phyloP scores from a whole-genome alignment of 2,113 vertebrate species.

The Brachypteracias leptosomus region DNA sequence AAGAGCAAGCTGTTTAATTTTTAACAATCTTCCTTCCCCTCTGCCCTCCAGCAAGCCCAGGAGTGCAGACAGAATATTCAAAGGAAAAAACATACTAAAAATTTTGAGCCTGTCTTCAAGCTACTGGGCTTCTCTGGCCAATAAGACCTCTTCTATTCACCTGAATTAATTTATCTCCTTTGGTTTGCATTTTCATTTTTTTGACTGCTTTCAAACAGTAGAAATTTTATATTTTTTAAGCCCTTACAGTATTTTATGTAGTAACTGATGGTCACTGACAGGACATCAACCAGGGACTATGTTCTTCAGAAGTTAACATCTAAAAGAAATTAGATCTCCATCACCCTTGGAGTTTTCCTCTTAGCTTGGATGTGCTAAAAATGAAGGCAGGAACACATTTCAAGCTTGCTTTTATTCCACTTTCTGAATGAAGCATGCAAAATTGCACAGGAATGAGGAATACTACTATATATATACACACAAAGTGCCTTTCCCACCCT shows the following conservation, averaged over 20 bases:
- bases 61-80: background rate
- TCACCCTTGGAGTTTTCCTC: background rate
- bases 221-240: background rate
- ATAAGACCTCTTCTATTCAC: background rate
- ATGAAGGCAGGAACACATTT: background rate
- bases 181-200: background rate
- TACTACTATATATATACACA: background rate
- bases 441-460: background rate
- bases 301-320: background rate
- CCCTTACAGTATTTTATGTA: background rate
- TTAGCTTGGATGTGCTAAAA: background rate
- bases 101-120: background rate
- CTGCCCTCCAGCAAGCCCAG: background rate
- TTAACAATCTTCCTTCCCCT: background rate
- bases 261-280: background rate
- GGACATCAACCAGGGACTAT: background rate
- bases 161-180: background rate
- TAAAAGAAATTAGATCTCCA: background rate
- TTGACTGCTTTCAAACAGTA: background rate
- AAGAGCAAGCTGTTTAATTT: slow-evolving; percentile 2
- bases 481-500: background rate
- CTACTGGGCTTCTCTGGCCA: background rate
- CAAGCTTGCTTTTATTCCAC: background rate
- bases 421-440: background rate
- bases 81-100: background rate